Conservation (phyloP, 1,140 invertebrate genomes). For the Phenacoccus solenopsis region DNA sequence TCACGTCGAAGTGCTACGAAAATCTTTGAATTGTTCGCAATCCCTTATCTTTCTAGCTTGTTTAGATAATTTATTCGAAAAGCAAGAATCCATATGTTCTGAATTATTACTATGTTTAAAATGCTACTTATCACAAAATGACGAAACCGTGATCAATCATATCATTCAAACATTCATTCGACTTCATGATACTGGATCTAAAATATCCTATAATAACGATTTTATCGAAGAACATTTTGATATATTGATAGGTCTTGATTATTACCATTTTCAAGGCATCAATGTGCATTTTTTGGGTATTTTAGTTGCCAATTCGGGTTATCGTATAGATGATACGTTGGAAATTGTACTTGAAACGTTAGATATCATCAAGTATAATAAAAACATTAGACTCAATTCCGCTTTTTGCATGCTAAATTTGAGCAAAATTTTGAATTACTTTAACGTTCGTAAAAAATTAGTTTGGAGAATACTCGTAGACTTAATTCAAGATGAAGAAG, state of each 20-base stretch:
- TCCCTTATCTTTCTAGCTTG: neutral
- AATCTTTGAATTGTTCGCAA: neutral
- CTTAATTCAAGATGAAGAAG: neutral
- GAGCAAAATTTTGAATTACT: neutral
- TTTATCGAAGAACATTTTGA: neutral
- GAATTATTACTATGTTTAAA: neutral
- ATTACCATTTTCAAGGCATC: neutral
- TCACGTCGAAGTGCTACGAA: neutral
- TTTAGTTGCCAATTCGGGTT: neutral
- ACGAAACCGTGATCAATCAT: neutral
- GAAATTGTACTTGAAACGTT: neutral
- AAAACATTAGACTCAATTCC: neutral
- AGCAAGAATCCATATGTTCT: neutral
- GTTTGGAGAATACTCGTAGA: neutral
- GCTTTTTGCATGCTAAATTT: neutral
- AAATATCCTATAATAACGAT: neutral
- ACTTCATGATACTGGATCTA: neutral
- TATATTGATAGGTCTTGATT: neutral
- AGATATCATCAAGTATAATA: neutral
- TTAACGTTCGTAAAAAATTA: neutral
- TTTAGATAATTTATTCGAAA: neutral
- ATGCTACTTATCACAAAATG: neutral
- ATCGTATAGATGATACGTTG: neutral
- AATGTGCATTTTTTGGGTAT: neutral
- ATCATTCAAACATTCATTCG: neutral